phyloP scores from a whole-genome alignment of 2,797 vertebrate genomes.

The Myripristis jacobus region DNA sequence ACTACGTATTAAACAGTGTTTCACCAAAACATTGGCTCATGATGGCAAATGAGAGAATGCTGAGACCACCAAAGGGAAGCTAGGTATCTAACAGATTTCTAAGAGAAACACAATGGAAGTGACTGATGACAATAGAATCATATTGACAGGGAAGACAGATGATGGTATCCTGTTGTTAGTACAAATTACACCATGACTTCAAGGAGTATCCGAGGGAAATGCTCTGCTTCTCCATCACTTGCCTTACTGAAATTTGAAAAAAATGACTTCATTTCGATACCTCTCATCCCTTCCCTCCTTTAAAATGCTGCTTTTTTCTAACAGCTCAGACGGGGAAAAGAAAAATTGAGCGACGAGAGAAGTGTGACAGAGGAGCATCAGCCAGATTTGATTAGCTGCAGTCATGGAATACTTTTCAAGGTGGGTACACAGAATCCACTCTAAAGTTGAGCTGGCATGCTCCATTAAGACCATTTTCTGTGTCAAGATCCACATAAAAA shows the following conservation, averaged over 20 bases:
- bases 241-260: too few relatives aligned
- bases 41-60: too few relatives aligned
- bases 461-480: not conserved
- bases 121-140: too few relatives aligned
- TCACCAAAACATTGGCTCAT: conserved; percentile 8
- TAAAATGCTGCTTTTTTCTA: not conserved
- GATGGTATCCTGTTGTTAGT: not conserved
- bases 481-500: not conserved
- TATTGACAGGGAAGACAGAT: not conserved
- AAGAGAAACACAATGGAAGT: not conserved
- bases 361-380: conserved; percentile 13
- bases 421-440: conserved; percentile 12
- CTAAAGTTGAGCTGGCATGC: not conserved
- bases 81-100: not conserved
- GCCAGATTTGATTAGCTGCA: conserved; percentile 24
- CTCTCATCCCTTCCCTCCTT: too few relatives aligned
- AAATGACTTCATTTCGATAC: too few relatives aligned
- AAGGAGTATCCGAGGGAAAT: too few relatives aligned
- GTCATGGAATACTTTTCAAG: conserved; percentile 12
- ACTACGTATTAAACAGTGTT: conserved; percentile 4
- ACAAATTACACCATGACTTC: not conserved
- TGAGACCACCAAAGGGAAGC: not conserved
- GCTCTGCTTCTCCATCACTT: too few relatives aligned
- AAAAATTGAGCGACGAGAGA: too few relatives aligned
- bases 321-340: not conserved